A percentile compares a stretch with the other conserved stretches of the same genome.
These are phyloP conservation scores for Agapostemon virescens DNA, from an alignment of 2,888 invertebrate genomes.

Conservation along the genomic window DNA sequence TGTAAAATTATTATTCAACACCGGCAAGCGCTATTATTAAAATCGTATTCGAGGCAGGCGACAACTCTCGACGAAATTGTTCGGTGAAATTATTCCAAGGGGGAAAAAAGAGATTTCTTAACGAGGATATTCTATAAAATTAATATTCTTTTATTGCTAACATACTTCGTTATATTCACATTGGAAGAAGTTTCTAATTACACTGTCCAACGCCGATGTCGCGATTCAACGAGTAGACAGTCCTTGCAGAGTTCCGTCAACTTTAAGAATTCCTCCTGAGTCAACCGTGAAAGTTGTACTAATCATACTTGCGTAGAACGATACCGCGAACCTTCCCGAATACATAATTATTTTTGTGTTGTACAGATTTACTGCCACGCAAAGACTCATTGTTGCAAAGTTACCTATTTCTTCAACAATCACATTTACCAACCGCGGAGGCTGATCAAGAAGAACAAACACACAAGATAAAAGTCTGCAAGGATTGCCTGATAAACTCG, in stretches of 20 bases:
- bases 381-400: too few relatives aligned
- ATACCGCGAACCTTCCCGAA: too few relatives aligned
- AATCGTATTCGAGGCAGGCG: not conserved
- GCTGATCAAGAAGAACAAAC: too few relatives aligned
- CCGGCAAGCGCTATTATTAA: not conserved
- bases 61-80: constrained; percentile 1
- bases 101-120: not conserved
- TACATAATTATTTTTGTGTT: too few relatives aligned
- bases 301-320: not conserved
- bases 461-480: not conserved
- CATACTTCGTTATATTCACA: constrained; percentile 38
- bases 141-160: constrained; percentile 51
- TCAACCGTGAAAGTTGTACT: not conserved
- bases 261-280: not conserved
- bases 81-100: constrained; percentile 48
- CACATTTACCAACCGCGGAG: too few relatives aligned
- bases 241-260: not conserved
- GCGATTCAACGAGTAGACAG: not conserved
- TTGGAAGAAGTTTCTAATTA: constrained; percentile 47
- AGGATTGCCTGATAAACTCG: not conserved
- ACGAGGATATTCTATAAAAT: constrained; percentile 50
- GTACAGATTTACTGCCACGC: too few relatives aligned
- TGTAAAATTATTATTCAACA: constrained; percentile 50
- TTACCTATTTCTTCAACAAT: not conserved
- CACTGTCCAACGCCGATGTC: not conserved